phyloP scores from a whole-genome alignment of 2,888 invertebrate species.

The Amiota mariae region DNA sequence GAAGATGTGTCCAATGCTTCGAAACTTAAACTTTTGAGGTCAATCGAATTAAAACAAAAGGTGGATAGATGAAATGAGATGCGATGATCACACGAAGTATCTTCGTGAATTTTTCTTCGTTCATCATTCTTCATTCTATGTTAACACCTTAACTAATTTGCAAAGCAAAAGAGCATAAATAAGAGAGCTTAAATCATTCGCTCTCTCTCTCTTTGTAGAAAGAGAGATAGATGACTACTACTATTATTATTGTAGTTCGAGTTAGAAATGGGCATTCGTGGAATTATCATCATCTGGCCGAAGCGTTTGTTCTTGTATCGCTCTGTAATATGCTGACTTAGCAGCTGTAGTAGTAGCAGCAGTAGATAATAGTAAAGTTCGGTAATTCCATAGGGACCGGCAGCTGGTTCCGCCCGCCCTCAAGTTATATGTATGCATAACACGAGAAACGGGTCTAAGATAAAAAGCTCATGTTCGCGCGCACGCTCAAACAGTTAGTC shows the following conservation, averaged over 20 bases:
- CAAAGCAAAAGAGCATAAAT: neutral
- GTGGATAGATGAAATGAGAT: neutral
- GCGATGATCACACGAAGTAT: neutral
- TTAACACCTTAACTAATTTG: too few relatives aligned
- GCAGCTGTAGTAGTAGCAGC: too few relatives aligned
- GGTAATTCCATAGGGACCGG: neutral
- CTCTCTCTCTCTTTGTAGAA: constrained; percentile 8
- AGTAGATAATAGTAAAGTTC: neutral
- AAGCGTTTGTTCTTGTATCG: too few relatives aligned
- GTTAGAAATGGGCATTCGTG: too few relatives aligned
- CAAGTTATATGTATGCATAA: neutral
- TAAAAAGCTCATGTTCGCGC: constrained; percentile 69
- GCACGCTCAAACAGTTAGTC: constrained; percentile 67
- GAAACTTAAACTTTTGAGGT: too few relatives aligned
- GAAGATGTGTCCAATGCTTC: neutral
- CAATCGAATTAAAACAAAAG: too few relatives aligned
- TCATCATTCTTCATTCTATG: too few relatives aligned
- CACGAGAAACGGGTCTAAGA: constrained; percentile 57
- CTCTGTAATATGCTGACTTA: too few relatives aligned
- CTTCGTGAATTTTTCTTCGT: too few relatives aligned
- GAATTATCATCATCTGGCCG: too few relatives aligned
- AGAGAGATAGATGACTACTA: too few relatives aligned
- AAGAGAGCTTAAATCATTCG: neutral
- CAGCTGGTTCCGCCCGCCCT: constrained; percentile 27
- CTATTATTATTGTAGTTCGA: too few relatives aligned